A percentile compares a stretch with the other conserved stretches of the same genome.
Conservation (phyloP, 2,888 invertebrate genomes). For the Nephrocerus scutellatus region DNA sequence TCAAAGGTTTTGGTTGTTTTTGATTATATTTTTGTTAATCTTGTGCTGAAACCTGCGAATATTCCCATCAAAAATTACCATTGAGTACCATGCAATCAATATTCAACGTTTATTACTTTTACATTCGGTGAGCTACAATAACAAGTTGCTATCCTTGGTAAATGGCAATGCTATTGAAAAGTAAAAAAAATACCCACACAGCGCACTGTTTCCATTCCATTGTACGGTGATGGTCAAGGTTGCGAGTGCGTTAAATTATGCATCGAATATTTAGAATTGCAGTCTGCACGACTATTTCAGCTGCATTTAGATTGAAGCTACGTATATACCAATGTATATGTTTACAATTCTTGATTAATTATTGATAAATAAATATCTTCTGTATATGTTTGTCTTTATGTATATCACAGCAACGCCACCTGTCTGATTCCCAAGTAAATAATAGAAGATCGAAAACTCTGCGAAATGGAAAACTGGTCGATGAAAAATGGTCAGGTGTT, state of each 20-base stretch:
- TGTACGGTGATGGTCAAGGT: neutral
- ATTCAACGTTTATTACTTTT: too few species aligned
- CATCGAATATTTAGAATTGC: neutral
- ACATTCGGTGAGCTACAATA: too few species aligned
- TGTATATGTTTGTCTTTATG: slow-evolving; percentile 6
- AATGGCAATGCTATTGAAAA: too few species aligned
- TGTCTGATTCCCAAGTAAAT: slow-evolving; percentile 94
- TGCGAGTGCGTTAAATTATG: neutral
- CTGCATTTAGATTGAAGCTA: neutral
- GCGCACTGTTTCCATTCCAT: neutral
- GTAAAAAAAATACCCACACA: neutral
- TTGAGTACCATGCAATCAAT: too few species aligned
- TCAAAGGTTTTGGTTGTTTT: too few species aligned
- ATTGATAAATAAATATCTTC: too few species aligned
- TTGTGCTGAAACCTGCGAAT: too few species aligned
- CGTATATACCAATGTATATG: slow-evolving; percentile 1
- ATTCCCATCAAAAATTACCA: too few species aligned
- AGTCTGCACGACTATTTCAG: neutral
- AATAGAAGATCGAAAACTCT: slow-evolving; percentile 88
- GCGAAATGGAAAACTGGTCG: slow-evolving; percentile 80
- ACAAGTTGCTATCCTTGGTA: too few species aligned
- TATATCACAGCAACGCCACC: slow-evolving; percentile 83
- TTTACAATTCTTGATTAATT: slow-evolving; percentile 4
- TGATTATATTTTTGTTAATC: too few species aligned
- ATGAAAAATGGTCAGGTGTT: slow-evolving; percentile 90